Evolutionary conservation across 2,113 vertebrate genomes (phyloP).

Genomic region (Microtus ochrogaster): DNA sequence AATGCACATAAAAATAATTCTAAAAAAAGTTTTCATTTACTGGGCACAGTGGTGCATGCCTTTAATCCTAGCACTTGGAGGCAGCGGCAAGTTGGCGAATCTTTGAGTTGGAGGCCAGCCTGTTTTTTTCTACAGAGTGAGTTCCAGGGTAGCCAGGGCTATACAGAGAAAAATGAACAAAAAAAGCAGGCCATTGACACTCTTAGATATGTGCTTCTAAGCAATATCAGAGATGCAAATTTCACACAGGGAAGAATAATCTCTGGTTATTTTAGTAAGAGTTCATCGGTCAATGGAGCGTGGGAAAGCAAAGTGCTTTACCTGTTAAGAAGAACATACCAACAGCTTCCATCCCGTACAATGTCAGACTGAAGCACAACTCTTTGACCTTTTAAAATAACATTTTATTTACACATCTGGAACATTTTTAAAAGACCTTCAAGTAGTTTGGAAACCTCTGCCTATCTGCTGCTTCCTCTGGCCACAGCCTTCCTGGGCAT

Average conservation of each 20-base stretch:
- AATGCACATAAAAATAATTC: too few species aligned
- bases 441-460: conserved; percentile 65
- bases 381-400: conserved; percentile 57
- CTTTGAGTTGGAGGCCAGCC: not conserved
- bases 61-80: not conserved
- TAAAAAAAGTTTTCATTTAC: not conserved
- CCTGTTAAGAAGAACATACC: conserved; percentile 61
- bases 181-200: not conserved
- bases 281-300: conserved; percentile 61
- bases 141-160: not conserved
- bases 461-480: conserved; percentile 50
- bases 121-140: too few species aligned
- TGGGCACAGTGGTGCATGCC: not conserved
- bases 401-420: conserved; percentile 58
- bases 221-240: conserved; percentile 57
- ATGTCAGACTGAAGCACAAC: conserved; percentile 65
- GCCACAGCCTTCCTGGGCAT: conserved; percentile 42
- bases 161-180: not conserved
- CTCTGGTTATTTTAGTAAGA: conserved; percentile 72
- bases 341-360: conserved; percentile 17
- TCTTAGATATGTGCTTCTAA: not conserved
- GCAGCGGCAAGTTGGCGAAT: not conserved
- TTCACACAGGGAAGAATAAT: conserved; percentile 41
- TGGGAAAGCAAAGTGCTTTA: conserved; percentile 54
- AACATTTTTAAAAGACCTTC: conserved; percentile 51